Evolutionary conservation across 1,140 invertebrate genomes (phyloP), one percentile per base, ranked within the genome.

Genomic region (Nasonia giraulti): DNA sequence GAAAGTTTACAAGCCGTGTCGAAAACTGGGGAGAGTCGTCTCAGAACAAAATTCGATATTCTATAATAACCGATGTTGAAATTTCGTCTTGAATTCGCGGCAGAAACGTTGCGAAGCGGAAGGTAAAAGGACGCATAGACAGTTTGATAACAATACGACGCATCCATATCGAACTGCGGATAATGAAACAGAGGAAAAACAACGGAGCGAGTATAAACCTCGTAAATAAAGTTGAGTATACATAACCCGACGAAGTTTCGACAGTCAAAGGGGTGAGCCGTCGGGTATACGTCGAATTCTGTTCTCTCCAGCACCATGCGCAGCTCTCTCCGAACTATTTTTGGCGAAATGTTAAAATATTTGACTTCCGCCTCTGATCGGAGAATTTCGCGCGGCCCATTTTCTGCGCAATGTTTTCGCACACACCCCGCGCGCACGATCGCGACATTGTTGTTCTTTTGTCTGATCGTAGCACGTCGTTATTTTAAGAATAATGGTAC

Each of bases 1-100:
- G 44, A 77, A 77, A 47, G 40, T 77, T 77, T 55, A 77, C 75
- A 77, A 77, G 44, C 33, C 44, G n/a, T 50, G 75, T 50, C 44
- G 44, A 20, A 17, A 77, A 47, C 33, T 27, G 27, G 27, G 27
- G 27, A 27, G 27, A 27, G 27, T 27, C 27, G 27, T 1, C 27
- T 27, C 27, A 27, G 27, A 27, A 27, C 27, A 27, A 27, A 27
- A 27, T 27, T 27, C 27, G 27, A 27, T 27, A 27, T 66, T 66
- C 11, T 20, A 66, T 66, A 37, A 66, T 66, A 66, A 20, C 11
- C 7, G 40, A 44, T 44, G 40, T 10, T 44, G 8, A 44, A 7
- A 10, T 44, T 44, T 44, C 8, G 40, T 10, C 1, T 44, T 10
- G 6, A 44, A 44, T 44, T 44, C 10, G 8, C 40, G 6, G 10